Base-by-base conservation (phyloP, 2,113 vertebrate species). In the Proterorhinus semilunaris region DNA sequence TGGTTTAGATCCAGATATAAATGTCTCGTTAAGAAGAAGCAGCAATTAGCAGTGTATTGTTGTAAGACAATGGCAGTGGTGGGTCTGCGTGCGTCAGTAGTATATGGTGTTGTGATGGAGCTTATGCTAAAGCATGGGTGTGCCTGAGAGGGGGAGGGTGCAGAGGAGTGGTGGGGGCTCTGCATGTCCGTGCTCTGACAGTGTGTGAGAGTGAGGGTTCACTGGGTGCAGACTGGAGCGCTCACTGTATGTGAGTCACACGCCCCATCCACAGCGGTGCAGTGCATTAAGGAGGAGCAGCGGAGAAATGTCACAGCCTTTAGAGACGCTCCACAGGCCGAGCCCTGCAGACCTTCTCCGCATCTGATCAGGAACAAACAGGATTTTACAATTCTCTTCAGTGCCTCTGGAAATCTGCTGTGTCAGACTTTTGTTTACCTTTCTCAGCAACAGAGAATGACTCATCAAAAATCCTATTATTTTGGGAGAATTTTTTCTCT, bases 261-360 rank as follows among this genome's bases (percentile, higher is more conserved):
- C 85, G 64, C 86, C 85, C 83, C 77, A 74, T 86, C 80, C 63
- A 86, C 86, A 72, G 87, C 87, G 86, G 86, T 86, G 86, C 85
- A 82, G 88, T 71, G 84, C 76, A 85, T 86, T 84, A 81, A 85
- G 80, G 81, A 84, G 82, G 83, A 89, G 86, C 86, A 62, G 72
- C 78, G 78, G 79, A 86, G 87, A 89, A 89, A 92, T 87, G 89
- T 87, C 88, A 86, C 81, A 72, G 86, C 79, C 77, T 65, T 87
- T 76, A 81, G 80, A 86, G 86, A 75, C 58, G 7, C 72, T 64
- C 68, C 5, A 52, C 71, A 72, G 83, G 71, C 65, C 83, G 66
- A 72, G 77, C 47, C 67, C 53, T 42, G 36, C 67, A 44, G 65
- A 59, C 57, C 15, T 11, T 7, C 78, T 58, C 12, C 68, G 55